A percentile compares a stretch with the other conserved stretches of the same genome.
Conservation (phyloP, 2,113 vertebrate species). For the Menura novaehollandiae region DNA sequence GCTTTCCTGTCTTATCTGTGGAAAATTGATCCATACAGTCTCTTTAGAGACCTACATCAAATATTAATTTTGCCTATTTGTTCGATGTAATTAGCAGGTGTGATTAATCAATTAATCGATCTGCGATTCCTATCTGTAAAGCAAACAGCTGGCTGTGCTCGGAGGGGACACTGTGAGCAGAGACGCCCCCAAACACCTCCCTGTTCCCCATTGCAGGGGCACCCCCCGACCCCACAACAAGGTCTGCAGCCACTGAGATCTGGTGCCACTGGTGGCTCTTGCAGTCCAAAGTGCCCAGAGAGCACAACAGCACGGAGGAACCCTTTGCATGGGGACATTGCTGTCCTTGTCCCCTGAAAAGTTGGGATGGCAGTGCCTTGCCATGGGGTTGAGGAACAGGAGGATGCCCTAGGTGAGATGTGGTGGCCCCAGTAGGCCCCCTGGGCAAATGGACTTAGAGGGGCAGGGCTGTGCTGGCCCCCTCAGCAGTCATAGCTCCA, state of each 20-base stretch:
- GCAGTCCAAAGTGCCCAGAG: background rate
- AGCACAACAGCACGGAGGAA: fast-evolving
- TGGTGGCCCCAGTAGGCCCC: background rate
- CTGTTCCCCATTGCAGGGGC: background rate
- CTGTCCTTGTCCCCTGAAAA: background rate
- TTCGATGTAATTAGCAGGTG: conserved; percentile 46
- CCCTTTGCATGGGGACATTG: background rate
- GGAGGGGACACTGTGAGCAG: background rate
- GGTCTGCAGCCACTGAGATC: background rate
- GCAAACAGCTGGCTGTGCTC: background rate
- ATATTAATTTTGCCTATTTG: conserved; percentile 53
- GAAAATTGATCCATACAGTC: conserved; percentile 50
- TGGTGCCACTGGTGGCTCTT: background rate
- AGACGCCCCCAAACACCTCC: background rate
- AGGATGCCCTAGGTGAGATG: background rate
- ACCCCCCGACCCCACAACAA: fast-evolving
- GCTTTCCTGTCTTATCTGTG: conserved; percentile 46
- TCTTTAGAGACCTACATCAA: conserved; percentile 42
- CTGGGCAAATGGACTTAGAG: background rate
- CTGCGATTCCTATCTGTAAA: conserved; percentile 8
- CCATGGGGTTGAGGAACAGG: background rate
- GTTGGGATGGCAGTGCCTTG: background rate
- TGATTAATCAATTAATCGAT: conserved; percentile 64
- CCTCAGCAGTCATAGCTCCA: background rate
- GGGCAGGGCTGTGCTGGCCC: background rate